A percentile compares a stretch with the other conserved stretches of the same genome.
Evolutionary conservation across 2,888 invertebrate species (phyloP).

Genomic region (Cotesia congregata): DNA sequence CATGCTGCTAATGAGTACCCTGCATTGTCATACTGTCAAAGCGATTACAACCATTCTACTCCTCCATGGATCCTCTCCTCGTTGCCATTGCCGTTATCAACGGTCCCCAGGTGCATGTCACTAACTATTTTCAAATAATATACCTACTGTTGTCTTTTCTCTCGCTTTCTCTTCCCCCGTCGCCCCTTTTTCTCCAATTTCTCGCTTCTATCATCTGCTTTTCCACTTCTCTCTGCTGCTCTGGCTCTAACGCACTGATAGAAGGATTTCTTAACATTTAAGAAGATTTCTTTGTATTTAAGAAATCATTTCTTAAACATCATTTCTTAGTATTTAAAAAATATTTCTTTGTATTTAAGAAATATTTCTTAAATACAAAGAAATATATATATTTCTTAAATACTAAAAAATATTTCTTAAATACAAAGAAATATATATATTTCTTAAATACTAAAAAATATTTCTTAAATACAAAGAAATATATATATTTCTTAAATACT

Average conservation of each 20-base stretch:
- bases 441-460: too few species aligned
- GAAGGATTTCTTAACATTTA: too few species aligned
- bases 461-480: too few species aligned
- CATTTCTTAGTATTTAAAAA: too few species aligned
- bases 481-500: too few species aligned
- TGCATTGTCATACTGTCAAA: constrained; percentile 48
- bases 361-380: too few species aligned
- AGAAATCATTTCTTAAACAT: too few species aligned
- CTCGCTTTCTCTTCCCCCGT: neutral
- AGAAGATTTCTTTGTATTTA: too few species aligned
- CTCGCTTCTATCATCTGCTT: neutral
- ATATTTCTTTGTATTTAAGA: too few species aligned
- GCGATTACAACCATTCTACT: constrained; percentile 41
- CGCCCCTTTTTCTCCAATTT: neutral
- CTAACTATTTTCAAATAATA: constrained; percentile 35
- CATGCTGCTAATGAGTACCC: constrained; percentile 51
- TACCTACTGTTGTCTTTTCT: constrained; percentile 18
- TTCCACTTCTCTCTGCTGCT: neutral
- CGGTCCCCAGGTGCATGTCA: constrained; percentile 36
- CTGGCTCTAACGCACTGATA: neutral
- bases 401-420: too few species aligned
- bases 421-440: too few species aligned
- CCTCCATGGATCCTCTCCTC: neutral
- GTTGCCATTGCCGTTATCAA: constrained; percentile 31
- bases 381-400: too few species aligned